A percentile compares a stretch with the other conserved stretches of the same genome.
Evolutionary conservation across 2,888 invertebrate species (phyloP).

Genomic region (Eledone cirrhosa): DNA sequence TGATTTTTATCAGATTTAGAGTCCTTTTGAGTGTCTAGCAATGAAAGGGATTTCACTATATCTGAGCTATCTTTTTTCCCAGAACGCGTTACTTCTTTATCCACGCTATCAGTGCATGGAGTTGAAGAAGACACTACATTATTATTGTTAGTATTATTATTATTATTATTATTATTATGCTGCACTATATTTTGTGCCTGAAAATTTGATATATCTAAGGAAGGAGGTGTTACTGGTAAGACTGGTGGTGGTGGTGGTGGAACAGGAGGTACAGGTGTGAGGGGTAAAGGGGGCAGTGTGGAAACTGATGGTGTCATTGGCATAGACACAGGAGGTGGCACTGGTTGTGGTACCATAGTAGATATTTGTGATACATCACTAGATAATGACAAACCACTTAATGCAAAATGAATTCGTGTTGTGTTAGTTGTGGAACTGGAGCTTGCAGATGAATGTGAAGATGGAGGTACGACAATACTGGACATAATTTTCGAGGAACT

Average conservation of each 20-base stretch:
- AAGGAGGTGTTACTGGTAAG: slow-evolving; percentile 6
- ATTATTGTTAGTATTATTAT: no score
- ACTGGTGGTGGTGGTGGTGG: slow-evolving; percentile 8
- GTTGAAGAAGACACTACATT: slow-evolving; percentile 11
- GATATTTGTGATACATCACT: slow-evolving; percentile 9
- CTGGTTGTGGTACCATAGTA: slow-evolving; percentile 21
- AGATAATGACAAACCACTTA: slow-evolving; percentile 14
- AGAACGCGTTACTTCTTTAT: slow-evolving; percentile 1
- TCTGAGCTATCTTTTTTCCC: slow-evolving; percentile 10
- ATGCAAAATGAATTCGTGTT: slow-evolving; percentile 5
- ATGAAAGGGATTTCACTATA: neutral
- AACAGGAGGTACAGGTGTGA: slow-evolving; percentile 17
- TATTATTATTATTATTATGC: neutral
- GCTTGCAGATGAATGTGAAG: slow-evolving; percentile 5
- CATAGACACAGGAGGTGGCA: slow-evolving; percentile 15
- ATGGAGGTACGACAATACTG: neutral
- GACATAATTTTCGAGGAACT: neutral
- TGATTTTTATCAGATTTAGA: slow-evolving; percentile 10
- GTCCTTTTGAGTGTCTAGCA: neutral
- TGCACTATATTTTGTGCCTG: neutral
- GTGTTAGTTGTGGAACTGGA: neutral
- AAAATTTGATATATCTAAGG: slow-evolving; percentile 9
- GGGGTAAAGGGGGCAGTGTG: slow-evolving; percentile 16
- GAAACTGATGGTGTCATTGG: slow-evolving; percentile 16
- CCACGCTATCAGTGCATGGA: neutral